These are phyloP conservation scores for Hypotaenidia okinawae DNA, from an alignment of 2,797 vertebrate genomes.

Conservation along the genomic window DNA sequence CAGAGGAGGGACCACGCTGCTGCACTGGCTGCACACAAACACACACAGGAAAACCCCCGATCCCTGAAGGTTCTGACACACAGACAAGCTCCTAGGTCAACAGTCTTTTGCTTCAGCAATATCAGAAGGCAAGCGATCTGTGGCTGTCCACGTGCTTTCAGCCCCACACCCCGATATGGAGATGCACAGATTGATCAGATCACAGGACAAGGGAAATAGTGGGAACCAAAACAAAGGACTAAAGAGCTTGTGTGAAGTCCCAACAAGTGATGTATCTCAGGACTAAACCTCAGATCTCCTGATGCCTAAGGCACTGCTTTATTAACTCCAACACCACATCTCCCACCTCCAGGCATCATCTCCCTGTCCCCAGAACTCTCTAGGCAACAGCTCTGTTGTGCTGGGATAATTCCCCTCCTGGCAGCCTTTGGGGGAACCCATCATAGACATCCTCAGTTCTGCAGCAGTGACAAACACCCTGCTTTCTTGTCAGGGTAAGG, in stretches of 20 bases:
- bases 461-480: rapidly evolving
- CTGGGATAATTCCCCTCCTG: no score
- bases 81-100: not conserved
- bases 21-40: rapidly evolving
- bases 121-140: not conserved
- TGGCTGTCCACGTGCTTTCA: rapidly evolving
- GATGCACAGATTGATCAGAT: rapidly evolving
- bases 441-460: rapidly evolving
- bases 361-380: not conserved
- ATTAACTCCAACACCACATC: rapidly evolving
- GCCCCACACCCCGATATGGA: not conserved
- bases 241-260: not conserved
- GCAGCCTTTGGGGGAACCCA: rapidly evolving
- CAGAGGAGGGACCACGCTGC: not conserved
- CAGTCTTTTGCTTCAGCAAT: rapidly evolving
- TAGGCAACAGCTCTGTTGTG: rapidly evolving
- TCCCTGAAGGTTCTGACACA: not conserved
- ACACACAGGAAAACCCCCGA: not conserved
- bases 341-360: not conserved
- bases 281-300: not conserved
- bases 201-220: not conserved
- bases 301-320: not conserved
- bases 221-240: not conserved
- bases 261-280: not conserved
- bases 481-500: rapidly evolving